Conservation (phyloP, 2,888 invertebrate species). For the Troilus luridus region DNA sequence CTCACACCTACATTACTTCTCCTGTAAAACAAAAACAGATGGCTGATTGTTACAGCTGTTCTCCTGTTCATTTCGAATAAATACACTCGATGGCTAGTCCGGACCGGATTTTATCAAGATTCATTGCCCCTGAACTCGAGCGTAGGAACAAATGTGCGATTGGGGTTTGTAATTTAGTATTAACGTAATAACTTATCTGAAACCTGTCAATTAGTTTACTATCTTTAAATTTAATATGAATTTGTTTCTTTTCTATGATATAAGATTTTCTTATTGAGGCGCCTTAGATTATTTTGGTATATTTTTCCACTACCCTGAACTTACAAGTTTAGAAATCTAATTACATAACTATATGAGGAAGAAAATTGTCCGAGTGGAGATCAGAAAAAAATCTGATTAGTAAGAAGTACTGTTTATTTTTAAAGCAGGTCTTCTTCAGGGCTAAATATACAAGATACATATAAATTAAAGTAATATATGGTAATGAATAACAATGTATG, state of each 20-base stretch:
- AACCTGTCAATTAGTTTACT: neutral
- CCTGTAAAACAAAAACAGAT: conserved; percentile 19
- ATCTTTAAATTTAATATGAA: neutral
- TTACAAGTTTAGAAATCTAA: no score
- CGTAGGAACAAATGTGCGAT: conserved; percentile 2
- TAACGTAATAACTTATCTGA: neutral
- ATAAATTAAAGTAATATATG: no score
- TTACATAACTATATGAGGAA: no score
- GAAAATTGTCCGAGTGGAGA: no score
- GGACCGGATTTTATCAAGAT: neutral
- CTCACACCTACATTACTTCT: conserved; percentile 5
- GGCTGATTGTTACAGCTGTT: neutral
- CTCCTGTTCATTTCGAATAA: neutral
- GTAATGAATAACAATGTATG: no score
- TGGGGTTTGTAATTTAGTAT: neutral
- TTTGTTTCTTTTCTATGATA: neutral
- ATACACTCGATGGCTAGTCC: neutral
- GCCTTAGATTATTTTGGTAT: no score
- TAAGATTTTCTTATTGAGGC: neutral
- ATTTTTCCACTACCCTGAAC: no score
- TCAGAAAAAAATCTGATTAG: no score
- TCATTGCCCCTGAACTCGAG: neutral
- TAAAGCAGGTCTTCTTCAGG: no score
- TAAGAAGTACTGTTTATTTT: no score
- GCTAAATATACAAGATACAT: no score